phyloP scores from a whole-genome alignment of 37 sponge, comb jelly and placozoan genomes.

The Mnemiopsis leidyi region DNA sequence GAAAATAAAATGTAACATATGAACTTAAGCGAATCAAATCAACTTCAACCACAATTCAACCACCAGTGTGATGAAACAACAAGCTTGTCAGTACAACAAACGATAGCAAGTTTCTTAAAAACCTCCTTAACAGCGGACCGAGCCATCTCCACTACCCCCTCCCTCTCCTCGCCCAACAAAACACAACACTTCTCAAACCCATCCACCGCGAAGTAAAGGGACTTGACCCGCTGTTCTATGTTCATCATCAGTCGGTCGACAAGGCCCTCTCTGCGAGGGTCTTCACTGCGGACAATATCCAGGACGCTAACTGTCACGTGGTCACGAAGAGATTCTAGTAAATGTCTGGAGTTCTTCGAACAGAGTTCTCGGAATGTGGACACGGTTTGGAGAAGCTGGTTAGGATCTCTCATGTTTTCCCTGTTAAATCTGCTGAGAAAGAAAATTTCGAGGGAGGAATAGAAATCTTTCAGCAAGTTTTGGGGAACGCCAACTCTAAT shows the following conservation, averaged over 20 bases:
- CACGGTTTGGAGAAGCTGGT: background rate
- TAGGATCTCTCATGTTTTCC: background rate
- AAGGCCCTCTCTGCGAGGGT: background rate
- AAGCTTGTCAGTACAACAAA: background rate
- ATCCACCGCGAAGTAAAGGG: background rate
- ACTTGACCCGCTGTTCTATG: background rate
- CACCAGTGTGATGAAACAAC: background rate
- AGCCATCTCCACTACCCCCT: background rate
- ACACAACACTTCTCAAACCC: background rate
- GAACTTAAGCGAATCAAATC: too few species aligned
- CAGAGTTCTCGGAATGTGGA: background rate
- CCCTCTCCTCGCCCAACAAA: background rate
- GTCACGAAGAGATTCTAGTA: background rate
- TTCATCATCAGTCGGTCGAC: background rate
- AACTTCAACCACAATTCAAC: too few species aligned
- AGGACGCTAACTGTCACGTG: background rate
- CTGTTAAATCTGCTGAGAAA: background rate
- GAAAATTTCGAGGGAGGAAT: background rate
- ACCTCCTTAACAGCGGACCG: background rate
- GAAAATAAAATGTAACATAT: too few species aligned
- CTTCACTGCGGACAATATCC: background rate
- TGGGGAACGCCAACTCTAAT: background rate
- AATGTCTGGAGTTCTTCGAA: background rate
- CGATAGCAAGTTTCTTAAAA: background rate
- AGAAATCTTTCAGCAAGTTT: background rate